These are phyloP conservation scores for Scaptomyza tumidula DNA, from an alignment of 2,888 invertebrate genomes.

Conservation along the genomic window DNA sequence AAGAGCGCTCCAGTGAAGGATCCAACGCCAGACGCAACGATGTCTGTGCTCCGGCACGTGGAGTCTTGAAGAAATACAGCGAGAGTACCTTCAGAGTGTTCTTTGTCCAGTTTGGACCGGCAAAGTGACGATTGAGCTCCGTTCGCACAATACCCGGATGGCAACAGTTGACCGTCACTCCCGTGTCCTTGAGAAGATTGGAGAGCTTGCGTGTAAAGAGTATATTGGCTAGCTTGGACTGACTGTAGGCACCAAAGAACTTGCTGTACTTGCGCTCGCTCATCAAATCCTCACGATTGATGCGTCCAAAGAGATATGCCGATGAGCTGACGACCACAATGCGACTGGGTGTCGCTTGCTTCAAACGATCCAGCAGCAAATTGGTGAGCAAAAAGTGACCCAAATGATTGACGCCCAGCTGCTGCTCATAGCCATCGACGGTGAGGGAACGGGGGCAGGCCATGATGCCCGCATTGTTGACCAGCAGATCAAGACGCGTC, in stretches of 20 bases:
- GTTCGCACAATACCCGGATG: conserved; percentile 92
- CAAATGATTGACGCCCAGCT: conserved; percentile 87
- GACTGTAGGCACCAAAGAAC: conserved; percentile 88
- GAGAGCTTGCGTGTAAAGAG: conserved; percentile 90
- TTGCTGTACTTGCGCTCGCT: conserved; percentile 88
- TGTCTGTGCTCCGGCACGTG: conserved; percentile 83
- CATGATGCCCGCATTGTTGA: conserved; percentile 87
- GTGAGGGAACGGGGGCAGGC: conserved; percentile 84
- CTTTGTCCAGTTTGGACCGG: conserved; percentile 63
- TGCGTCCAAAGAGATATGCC: conserved; percentile 88
- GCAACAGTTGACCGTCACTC: conserved; percentile 88
- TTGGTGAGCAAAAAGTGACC: conserved; percentile 88
- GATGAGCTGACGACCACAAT: conserved; percentile 90
- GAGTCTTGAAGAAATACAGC: conserved; percentile 77
- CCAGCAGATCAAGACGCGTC: conserved; percentile 85
- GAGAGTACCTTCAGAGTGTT: conserved; percentile 63
- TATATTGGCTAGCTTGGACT: conserved; percentile 92
- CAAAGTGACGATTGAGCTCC: conserved; percentile 87
- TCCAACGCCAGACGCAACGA: conserved; percentile 81
- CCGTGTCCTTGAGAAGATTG: conserved; percentile 86
- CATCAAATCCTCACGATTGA: conserved; percentile 90
- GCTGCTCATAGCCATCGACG: conserved; percentile 86
- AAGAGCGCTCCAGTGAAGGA: conserved; percentile 77
- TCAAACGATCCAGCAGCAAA: conserved; percentile 86
- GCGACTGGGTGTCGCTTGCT: conserved; percentile 88